Evolutionary conservation across 2,888 invertebrate species (phyloP), one percentile per base, ranked within the genome.

Genomic region (Drosophila dives): DNA sequence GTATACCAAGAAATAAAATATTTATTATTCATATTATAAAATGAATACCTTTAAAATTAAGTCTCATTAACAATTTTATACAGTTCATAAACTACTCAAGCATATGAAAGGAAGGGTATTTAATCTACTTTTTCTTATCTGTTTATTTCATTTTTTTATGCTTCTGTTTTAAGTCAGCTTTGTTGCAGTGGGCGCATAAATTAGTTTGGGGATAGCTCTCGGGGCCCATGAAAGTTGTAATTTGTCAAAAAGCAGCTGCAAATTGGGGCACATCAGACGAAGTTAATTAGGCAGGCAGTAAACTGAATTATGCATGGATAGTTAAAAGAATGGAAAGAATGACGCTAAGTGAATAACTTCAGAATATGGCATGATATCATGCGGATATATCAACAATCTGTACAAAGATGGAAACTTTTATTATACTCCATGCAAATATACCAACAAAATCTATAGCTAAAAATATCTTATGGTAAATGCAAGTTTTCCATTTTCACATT

Each of bases 181-280:
- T 61, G 66, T 66, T 87, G 87, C 87, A 82, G 56, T 86, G 82
- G 64, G 49, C 69, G 64, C 65, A 72, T 85, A 75, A 89, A 89
- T 87, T 87, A 89, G 80, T 69, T 63, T 42, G 53, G 66, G 63
- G 68, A 72, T 20, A 54, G 34, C 53, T 64, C 69, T 64, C 34
- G 51, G 55, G 62, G 64, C 51, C 64, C 56, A 63, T 64, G 55
- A 66, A 81, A 69, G 71, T 51, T 63, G 83, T 72, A 70, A 77
- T 72, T 77, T 83, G 74, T 59, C 68, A 49, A 77, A 74, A 72
- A 74, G 72, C 77, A 62, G 66, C 72, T 80, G 77, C 62, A 64
- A 77, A 80, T 80, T 80, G 81, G 81, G 81, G 67, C 81, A 77
- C 77, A 77, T 64, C 72, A 64, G 77, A 54, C 73, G 63, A 78